These are phyloP conservation scores for Vidua macroura DNA, from an alignment of 2,113 vertebrate genomes.

Conservation along the genomic window DNA sequence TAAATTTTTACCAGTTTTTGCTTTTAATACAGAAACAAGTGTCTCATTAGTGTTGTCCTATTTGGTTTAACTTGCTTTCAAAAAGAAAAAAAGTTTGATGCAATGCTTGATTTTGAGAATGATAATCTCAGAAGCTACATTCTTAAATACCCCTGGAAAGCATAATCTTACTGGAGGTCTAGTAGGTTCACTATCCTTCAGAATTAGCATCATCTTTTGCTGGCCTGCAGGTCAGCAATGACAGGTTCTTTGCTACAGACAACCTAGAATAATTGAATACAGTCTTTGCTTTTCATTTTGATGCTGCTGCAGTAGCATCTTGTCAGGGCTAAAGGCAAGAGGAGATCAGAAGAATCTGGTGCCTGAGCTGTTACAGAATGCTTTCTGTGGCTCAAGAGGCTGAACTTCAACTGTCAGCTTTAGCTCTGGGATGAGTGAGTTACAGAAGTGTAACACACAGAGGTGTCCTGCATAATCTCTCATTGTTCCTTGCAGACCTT, in stretches of 20 bases:
- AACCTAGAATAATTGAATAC: background rate
- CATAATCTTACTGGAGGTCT: background rate
- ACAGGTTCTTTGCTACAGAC: background rate
- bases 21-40: background rate
- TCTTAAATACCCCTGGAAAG: background rate
- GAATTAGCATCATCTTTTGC: background rate
- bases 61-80: background rate
- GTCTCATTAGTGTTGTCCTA: background rate
- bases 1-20: background rate
- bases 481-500: conserved; percentile 80
- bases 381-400: background rate
- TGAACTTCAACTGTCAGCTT: background rate
- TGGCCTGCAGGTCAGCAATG: background rate
- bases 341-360: background rate
- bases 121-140: background rate
- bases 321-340: background rate
- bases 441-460: background rate
- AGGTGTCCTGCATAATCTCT: conserved; percentile 11
- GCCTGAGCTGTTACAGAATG: background rate
- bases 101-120: background rate
- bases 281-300: background rate
- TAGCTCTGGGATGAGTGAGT: background rate
- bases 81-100: background rate
- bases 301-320: background rate
- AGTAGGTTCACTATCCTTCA: background rate